phyloP scores from a whole-genome alignment of 1,140 invertebrate genomes.

The Trissolcus basalis region DNA sequence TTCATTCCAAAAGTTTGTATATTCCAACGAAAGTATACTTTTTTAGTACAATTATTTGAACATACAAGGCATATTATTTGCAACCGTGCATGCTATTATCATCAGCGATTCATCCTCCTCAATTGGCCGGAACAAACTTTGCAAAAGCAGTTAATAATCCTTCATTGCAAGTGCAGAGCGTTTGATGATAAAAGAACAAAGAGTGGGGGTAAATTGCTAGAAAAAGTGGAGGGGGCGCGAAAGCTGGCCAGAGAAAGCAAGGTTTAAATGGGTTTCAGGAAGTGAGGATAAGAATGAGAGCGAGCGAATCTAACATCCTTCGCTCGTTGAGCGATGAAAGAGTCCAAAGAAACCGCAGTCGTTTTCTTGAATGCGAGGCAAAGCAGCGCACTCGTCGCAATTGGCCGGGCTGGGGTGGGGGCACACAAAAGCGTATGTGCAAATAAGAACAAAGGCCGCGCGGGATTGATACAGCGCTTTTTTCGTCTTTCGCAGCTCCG shows the following conservation, averaged over 20 bases:
- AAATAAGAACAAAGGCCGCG: slow-evolving; percentile 46
- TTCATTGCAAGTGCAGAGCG: slow-evolving; percentile 28
- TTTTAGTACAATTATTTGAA: too few species aligned
- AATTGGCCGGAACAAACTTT: slow-evolving; percentile 28
- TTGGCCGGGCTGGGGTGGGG: slow-evolving; percentile 37
- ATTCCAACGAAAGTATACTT: too few species aligned
- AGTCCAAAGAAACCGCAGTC: slow-evolving; percentile 58
- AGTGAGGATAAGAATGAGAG: slow-evolving; percentile 38
- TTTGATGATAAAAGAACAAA: slow-evolving; percentile 12
- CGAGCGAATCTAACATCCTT: slow-evolving; percentile 32
- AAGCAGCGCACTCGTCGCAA: slow-evolving; percentile 48
- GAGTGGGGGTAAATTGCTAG: neutral
- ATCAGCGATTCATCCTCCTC: too few species aligned
- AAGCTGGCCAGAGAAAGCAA: neutral
- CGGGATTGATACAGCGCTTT: slow-evolving; percentile 47
- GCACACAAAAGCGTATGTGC: slow-evolving; percentile 43
- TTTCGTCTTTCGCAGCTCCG: slow-evolving; percentile 2
- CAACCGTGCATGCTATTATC: too few species aligned
- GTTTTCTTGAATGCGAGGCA: slow-evolving; percentile 58
- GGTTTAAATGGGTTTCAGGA: slow-evolving; percentile 23
- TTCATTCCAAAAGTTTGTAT: too few species aligned
- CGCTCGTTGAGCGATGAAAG: slow-evolving; percentile 54
- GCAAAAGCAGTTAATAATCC: slow-evolving; percentile 43
- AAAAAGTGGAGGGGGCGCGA: too few species aligned
- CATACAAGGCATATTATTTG: too few species aligned